Conservation (phyloP, 2,888 invertebrate species). For the Nymphalis c-album region DNA sequence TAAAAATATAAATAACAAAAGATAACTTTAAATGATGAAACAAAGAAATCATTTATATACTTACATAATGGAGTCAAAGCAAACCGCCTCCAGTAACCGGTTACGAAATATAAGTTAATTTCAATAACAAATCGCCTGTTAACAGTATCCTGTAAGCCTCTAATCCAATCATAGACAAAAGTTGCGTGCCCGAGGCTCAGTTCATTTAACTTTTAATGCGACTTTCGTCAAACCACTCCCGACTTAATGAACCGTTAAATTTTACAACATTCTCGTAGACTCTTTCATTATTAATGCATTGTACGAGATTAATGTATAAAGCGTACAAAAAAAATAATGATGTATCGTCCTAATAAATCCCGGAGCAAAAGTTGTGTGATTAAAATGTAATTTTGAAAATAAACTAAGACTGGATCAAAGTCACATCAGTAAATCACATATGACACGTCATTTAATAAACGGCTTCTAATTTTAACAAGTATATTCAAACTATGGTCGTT, state of each 20-base stretch:
- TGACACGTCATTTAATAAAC: too few relatives aligned
- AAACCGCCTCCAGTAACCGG: neutral
- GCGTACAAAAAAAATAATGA: constrained; percentile 15
- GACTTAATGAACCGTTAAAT: constrained; percentile 46
- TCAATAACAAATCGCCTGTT: constrained; percentile 18
- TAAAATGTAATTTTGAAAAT: constrained; percentile 16
- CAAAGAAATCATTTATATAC: neutral
- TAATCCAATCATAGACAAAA: constrained; percentile 46
- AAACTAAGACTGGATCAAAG: neutral
- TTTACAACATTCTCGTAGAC: constrained; percentile 37
- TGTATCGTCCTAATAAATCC: constrained; percentile 12
- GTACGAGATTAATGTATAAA: constrained; percentile 21
- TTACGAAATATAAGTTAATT: constrained; percentile 12
- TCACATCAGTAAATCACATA: neutral
- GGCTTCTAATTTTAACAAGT: too few relatives aligned
- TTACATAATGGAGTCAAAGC: neutral
- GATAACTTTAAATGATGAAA: too few relatives aligned
- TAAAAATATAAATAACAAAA: too few relatives aligned
- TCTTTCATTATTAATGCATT: constrained; percentile 28
- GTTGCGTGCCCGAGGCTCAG: constrained; percentile 38
- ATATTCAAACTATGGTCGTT: too few relatives aligned
- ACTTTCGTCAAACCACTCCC: constrained; percentile 47
- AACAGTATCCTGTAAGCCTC: constrained; percentile 21
- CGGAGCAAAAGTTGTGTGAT: constrained; percentile 11
- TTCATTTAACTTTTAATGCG: constrained; percentile 52